Evolutionary conservation across 2,797 vertebrate genomes (phyloP).

Genomic region (Masticophis lateralis): DNA sequence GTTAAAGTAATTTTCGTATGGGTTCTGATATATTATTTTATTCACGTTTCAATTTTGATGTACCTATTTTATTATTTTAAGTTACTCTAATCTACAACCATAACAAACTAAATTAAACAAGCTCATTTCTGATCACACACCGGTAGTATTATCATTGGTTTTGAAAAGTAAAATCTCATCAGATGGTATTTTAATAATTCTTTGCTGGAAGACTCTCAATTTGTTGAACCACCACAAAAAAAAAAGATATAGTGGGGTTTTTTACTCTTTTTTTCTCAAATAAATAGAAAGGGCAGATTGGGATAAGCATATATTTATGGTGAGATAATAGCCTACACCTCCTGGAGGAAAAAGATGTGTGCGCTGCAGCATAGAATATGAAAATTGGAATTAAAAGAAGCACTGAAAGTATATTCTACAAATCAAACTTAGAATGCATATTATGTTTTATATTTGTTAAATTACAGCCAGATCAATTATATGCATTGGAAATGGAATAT

Average conservation of each 20-base stretch:
- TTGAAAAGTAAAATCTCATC: background rate
- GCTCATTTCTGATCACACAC: background rate
- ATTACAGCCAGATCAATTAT: background rate
- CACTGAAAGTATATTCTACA: background rate
- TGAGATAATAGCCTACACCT: background rate
- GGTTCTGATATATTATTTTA: background rate
- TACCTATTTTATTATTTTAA: background rate
- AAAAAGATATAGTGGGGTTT: background rate
- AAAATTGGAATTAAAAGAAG: background rate
- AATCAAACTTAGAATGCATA: background rate
- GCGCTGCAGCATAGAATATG: background rate
- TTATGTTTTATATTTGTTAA: background rate
- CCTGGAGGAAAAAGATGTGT: background rate
- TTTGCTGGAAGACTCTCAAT: background rate
- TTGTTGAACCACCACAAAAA: background rate
- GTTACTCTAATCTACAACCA: background rate
- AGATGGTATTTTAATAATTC: background rate
- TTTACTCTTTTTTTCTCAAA: background rate
- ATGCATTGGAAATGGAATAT: background rate
- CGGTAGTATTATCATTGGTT: background rate
- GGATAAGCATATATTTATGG: background rate
- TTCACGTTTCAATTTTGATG: background rate
- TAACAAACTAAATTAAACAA: constrained; percentile 3
- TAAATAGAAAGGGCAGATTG: background rate
- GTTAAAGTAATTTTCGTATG: background rate